Base-by-base conservation (phyloP, 2,113 vertebrate species). In the Sylvietta virens region DNA sequence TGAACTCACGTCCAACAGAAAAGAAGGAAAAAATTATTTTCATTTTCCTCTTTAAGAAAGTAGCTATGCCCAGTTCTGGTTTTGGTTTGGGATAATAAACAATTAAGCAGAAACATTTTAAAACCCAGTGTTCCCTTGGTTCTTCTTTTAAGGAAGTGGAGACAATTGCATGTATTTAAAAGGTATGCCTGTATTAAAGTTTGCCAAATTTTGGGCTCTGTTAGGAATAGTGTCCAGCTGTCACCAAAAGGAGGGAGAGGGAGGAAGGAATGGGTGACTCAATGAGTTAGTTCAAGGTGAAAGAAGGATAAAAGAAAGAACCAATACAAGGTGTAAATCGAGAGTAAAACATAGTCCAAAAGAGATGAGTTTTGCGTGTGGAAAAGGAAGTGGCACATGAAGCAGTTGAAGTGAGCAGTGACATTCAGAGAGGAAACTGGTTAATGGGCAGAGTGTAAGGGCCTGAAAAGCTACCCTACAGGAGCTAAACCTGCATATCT, bases 51-150 rank as follows among this genome's bases (percentile, higher is more conserved):
- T 79, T 93, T 90, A 93, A 91, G 87, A 80, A 95, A 62, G 78
- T 85, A 90, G 57, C 90, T 77, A 73, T 3, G 0, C 78, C 74
- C 66, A 85, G 54, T 92, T 95, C 71, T 92, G 71, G 66, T 80
- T 95, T 69, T 87, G 81, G 40, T 85, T 95, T 94, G 71, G 78
- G 65, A 90, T 96, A 90, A 85, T 92, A 95, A 97, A 91, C 81
- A 95, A 88, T 88, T 80, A 73, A 90, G 66, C 1, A 3, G 81
- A 95, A 94, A 80, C 71, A 73, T 95, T 80, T 73, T 73, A 88
- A 97, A 94, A 82, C 92, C 70, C 22, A 82, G 9, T 51, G 81
- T 81, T 92, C 70, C 45, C 78, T 91, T 90, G 80, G 82, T 86
- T 90, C 57, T 71, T 93, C 65, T 91, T 79, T 72, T 90, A 83